These are phyloP conservation scores for Trachelipus rathkii DNA, from an alignment of 1,140 invertebrate genomes.

Conservation along the genomic window DNA sequence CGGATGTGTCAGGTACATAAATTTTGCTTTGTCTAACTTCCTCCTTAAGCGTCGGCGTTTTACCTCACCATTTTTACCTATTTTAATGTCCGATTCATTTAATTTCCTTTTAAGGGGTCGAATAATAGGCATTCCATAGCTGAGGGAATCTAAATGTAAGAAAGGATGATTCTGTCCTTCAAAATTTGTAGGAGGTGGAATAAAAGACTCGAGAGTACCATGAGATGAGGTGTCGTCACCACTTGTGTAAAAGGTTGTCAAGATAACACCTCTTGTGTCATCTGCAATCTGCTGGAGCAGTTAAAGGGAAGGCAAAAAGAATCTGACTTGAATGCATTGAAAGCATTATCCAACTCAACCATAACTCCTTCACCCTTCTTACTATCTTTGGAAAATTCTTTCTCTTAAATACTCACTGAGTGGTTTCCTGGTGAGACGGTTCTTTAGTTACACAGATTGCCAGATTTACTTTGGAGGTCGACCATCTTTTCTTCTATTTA, in stretches of 20 bases:
- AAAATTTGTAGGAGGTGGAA: slow-evolving; percentile 79
- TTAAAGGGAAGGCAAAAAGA: neutral
- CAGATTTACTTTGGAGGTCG: slow-evolving; percentile 40
- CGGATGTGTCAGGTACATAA: slow-evolving; percentile 30
- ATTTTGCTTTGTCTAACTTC: slow-evolving; percentile 37
- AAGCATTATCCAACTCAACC: neutral
- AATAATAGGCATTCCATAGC: slow-evolving; percentile 57
- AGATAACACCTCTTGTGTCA: too few relatives aligned
- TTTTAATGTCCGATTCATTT: slow-evolving; percentile 78
- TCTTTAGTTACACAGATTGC: neutral
- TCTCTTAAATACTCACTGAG: neutral
- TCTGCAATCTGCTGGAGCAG: slow-evolving; percentile 44
- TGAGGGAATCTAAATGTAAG: slow-evolving; percentile 52
- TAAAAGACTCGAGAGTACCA: slow-evolving; percentile 76
- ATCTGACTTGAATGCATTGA: neutral
- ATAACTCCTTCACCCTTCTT: neutral
- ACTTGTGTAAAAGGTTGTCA: too few relatives aligned
- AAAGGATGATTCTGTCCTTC: slow-evolving; percentile 86
- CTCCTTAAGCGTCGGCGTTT: slow-evolving; percentile 65
- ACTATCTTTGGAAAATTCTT: neutral
- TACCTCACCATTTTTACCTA: slow-evolving; percentile 78
- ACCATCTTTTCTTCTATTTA: slow-evolving; percentile 42
- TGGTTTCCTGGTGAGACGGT: neutral
- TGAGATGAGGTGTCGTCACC: slow-evolving; percentile 71
- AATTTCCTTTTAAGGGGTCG: slow-evolving; percentile 70